Evolutionary conservation across 2,888 invertebrate species (phyloP).

Genomic region (Subacronicta megacephala): DNA sequence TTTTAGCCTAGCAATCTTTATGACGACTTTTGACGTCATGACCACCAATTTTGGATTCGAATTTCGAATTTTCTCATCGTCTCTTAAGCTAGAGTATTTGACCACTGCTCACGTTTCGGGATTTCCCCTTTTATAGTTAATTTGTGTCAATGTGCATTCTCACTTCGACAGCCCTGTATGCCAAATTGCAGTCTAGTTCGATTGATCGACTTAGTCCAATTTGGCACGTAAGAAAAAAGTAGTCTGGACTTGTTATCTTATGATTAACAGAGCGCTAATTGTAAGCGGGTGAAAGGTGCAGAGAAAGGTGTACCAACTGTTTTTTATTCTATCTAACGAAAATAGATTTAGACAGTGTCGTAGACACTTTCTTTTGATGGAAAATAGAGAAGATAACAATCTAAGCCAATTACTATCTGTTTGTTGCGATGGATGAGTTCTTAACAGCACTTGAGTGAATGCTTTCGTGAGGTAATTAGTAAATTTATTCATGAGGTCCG

Average conservation of each 20-base stretch:
- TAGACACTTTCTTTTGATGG: slow-evolving; percentile 54
- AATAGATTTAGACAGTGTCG: slow-evolving; percentile 65
- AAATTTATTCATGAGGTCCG: slow-evolving; percentile 26
- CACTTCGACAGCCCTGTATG: slow-evolving; percentile 29
- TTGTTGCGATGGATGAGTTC: slow-evolving; percentile 30
- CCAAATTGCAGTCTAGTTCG: slow-evolving; percentile 51
- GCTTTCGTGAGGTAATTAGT: slow-evolving; percentile 23
- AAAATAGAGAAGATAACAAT: slow-evolving; percentile 49
- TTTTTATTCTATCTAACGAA: slow-evolving; percentile 63
- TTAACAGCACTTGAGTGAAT: slow-evolving; percentile 19
- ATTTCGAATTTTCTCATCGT: background rate
- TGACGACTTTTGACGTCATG: background rate
- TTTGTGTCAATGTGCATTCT: background rate
- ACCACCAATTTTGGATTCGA: background rate
- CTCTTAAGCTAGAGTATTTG: background rate
- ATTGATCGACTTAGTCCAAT: slow-evolving; percentile 71
- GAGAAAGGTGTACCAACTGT: slow-evolving; percentile 75
- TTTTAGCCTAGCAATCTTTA: background rate
- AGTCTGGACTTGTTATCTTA: slow-evolving; percentile 72
- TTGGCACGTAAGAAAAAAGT: slow-evolving; percentile 67
- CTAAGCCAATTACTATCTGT: slow-evolving; percentile 38
- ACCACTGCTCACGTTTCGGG: background rate
- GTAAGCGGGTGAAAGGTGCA: slow-evolving; percentile 82
- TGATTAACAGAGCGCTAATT: slow-evolving; percentile 87
- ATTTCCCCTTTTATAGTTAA: background rate